A percentile compares a stretch with the other conserved stretches of the same genome.
phyloP scores from a whole-genome alignment of 2,797 vertebrate species.

The Pterois miles region DNA sequence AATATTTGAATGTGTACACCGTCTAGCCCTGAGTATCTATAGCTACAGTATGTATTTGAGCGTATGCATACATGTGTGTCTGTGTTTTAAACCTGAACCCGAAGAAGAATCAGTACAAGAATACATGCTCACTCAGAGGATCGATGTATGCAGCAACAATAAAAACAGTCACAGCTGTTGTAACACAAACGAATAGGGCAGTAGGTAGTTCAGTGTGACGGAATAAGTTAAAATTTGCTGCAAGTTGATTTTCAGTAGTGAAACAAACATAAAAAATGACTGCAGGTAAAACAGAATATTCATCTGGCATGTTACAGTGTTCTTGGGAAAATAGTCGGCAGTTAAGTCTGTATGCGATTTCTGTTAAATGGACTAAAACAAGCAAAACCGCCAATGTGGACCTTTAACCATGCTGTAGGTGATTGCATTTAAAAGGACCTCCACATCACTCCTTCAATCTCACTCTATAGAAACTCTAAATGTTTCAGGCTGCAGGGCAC shows the following conservation, averaged over 20 bases:
- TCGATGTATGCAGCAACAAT: background rate
- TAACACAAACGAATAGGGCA: background rate
- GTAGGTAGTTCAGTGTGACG: slow-evolving; percentile 10
- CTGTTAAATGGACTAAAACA: slow-evolving; percentile 52
- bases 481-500: slow-evolving; percentile 10
- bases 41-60: background rate
- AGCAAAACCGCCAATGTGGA: slow-evolving; percentile 15
- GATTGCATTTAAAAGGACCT: slow-evolving; percentile 31
- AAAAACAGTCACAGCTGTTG: background rate
- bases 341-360: slow-evolving; percentile 38
- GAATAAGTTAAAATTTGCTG: slow-evolving; percentile 26
- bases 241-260: slow-evolving; percentile 21
- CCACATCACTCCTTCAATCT: slow-evolving; percentile 16
- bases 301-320: slow-evolving; percentile 33
- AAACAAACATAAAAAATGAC: slow-evolving; percentile 39
- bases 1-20: background rate
- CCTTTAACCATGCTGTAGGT: slow-evolving; percentile 34
- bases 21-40: background rate
- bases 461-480: slow-evolving; percentile 11
- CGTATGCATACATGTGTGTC: background rate
- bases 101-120: background rate
- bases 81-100: background rate
- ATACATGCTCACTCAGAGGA: background rate
- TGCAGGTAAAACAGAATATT: slow-evolving; percentile 28
- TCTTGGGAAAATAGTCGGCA: slow-evolving; percentile 12